A percentile compares a stretch with the other conserved stretches of the same genome.
Evolutionary conservation across 2,797 vertebrate genomes (phyloP).

Genomic region (Mormyrops attenuatus): DNA sequence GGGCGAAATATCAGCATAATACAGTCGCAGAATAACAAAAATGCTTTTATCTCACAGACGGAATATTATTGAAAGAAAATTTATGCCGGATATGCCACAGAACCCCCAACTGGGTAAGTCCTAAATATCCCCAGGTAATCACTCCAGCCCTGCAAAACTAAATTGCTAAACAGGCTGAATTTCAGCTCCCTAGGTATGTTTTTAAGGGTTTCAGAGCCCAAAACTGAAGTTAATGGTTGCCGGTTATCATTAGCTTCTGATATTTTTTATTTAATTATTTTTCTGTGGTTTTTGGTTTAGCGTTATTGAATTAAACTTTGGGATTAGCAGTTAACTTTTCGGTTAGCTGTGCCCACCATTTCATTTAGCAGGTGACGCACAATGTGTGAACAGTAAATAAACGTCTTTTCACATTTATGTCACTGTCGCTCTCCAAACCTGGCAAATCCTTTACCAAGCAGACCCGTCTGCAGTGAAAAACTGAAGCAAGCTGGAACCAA

Average conservation of each 20-base stretch:
- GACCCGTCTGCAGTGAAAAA: background rate
- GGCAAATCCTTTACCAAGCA: background rate
- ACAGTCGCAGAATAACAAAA: background rate
- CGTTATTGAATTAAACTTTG: background rate
- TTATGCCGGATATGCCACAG: background rate
- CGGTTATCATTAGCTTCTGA: background rate
- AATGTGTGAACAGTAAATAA: background rate
- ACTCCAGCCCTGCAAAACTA: background rate
- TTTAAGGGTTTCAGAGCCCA: background rate
- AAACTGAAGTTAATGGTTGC: background rate
- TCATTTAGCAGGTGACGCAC: background rate
- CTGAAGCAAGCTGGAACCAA: background rate
- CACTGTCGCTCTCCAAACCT: background rate
- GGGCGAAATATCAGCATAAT: background rate
- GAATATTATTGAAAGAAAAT: background rate
- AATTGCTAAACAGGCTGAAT: background rate
- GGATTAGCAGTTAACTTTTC: background rate
- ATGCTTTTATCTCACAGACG: background rate
- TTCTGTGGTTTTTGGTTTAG: background rate
- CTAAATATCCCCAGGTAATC: background rate
- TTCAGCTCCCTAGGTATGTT: background rate
- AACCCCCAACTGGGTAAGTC: background rate
- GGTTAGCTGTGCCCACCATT: background rate
- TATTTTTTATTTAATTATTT: background rate
- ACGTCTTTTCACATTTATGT: background rate